Base-by-base conservation (phyloP, 2,888 invertebrate species). In the Himalopsyche tibetana region DNA sequence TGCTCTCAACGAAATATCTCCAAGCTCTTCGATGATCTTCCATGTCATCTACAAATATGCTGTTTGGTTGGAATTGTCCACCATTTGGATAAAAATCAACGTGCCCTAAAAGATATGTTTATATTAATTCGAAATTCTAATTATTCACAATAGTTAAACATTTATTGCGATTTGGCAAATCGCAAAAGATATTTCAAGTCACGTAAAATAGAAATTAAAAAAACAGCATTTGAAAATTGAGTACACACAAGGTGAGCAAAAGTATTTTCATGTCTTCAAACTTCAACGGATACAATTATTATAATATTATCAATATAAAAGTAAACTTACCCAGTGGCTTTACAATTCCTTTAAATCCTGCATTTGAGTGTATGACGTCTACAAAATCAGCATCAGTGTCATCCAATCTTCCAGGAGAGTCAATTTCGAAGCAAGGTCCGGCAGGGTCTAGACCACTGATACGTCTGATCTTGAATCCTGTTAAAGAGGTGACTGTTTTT, bases 31-130 rank as follows among this genome's bases (percentile, higher is more conserved):
- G 90, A 90, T 93, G 93, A 82, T 91, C 91, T 89, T 93, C 93
- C 0, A 85, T 9, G 4, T 11, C 45, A 9, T 45, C 45, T 91
- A 80, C 15, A 0, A 55, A 15, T 12, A 74, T 81, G 89, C 93
- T 93, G 89, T 90, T 89, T 0, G 93, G 93, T 90, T 93, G 93
- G 89, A 90, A 89, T 1, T 89, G 80, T 0, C 93, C 93, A 6
- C 90, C 89, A 90, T 93, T 93, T 0, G 92, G 92, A 89, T 88
- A 93, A 90, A 90, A 93, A 89, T 93, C 93, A 3, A 90, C 91
- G 86, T 93, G 91, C 2, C 92, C 93, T 93, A 40, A 28, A 82
- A 51, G 0, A 45, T 45, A 28, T 28, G 9, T 9, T 45, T 8
- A 45, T 45, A 45, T 45, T 45, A 4, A 45, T 40, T 2, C 40